These are phyloP conservation scores for Teleogryllus occipitalis DNA, from an alignment of 1,140 invertebrate genomes.

Conservation along the genomic window DNA sequence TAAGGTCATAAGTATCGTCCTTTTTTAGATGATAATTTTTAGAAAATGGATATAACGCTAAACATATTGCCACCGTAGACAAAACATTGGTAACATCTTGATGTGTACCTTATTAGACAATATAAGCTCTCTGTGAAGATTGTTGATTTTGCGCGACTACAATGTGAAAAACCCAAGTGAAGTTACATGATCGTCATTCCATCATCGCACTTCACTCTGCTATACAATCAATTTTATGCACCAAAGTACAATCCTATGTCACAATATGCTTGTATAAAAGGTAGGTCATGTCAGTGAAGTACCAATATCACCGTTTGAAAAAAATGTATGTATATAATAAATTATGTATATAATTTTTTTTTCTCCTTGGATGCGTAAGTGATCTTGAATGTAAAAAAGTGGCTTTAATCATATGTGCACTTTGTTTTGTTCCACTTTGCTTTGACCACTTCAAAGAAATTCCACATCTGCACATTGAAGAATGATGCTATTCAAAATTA, in stretches of 20 bases:
- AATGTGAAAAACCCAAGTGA: slow-evolving; percentile 12
- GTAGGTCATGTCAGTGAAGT: slow-evolving; percentile 3
- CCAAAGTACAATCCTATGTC: too few relatives aligned
- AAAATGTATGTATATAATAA: too few relatives aligned
- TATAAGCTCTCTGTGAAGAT: background rate
- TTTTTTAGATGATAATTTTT: slow-evolving; percentile 15
- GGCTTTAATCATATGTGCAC: too few relatives aligned
- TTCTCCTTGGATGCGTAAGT: slow-evolving; percentile 14
- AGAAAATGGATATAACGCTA: slow-evolving; percentile 3
- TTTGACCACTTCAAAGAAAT: background rate
- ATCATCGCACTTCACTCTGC: too few relatives aligned
- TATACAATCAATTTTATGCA: too few relatives aligned
- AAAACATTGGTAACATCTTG: slow-evolving; percentile 12
- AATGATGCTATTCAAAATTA: background rate
- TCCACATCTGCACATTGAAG: slow-evolving; percentile 8
- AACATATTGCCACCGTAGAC: slow-evolving; percentile 10
- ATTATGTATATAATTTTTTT: too few relatives aligned
- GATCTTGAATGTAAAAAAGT: slow-evolving; percentile 15
- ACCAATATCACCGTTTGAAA: slow-evolving; percentile 17
- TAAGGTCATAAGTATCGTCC: slow-evolving; percentile 8
- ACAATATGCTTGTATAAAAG: too few relatives aligned
- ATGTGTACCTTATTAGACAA: background rate
- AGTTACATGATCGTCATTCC: slow-evolving; percentile 9
- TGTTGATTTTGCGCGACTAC: too few relatives aligned
- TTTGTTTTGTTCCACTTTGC: too few relatives aligned